Base-by-base conservation (phyloP, 2,888 invertebrate genomes). In the Pycnomerus fuliginosus region DNA sequence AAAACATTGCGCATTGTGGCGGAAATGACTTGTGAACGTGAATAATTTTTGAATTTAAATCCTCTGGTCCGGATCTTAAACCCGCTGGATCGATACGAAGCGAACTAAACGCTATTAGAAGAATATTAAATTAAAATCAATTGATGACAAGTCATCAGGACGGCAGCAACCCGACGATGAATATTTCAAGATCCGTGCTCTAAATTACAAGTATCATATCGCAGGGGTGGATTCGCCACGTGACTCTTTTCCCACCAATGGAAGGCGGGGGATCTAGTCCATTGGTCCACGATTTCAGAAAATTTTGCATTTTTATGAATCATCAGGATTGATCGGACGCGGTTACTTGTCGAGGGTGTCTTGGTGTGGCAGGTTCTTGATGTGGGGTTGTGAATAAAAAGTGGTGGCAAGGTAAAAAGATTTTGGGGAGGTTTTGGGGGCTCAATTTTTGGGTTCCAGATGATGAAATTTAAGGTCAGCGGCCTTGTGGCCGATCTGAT, bases 401-500 rank as follows among this genome's bases (percentile, higher is more conserved):
- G 20, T 4, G 20, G 5, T 8, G 20, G 4, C 20, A 20, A 20
- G 20, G 20, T 20, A 20, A 20, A 8, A 20, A 8, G 4, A 5
- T 20, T 8, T 20, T 20, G 20, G 20, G n/a, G n/a, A n/a, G n/a
- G n/a, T n/a, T n/a, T 20, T 20, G 4, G 5, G 4, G 20, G 20
- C 8, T 4, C 20, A 8, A 20, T 20, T 20, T 20, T 8, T 7
- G 20, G 20, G 4, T 54, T 54, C 8, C 58, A 76, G 75, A 77
- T 78, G 76, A 77, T 78, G 72, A 72, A 74, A 67, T 73, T 75
- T 56, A 77, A 77, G 64, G 75, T 76, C 48, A 70, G 74, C 54
- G 90, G 90, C 70, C 82, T 90, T 34, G 89, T 90, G 74, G 82
- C 87, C 67, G 90, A 90, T 69, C 75, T 90, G 61, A 82, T 88